Conservation (phyloP, 1,140 invertebrate genomes). For the Tribolium madens region DNA sequence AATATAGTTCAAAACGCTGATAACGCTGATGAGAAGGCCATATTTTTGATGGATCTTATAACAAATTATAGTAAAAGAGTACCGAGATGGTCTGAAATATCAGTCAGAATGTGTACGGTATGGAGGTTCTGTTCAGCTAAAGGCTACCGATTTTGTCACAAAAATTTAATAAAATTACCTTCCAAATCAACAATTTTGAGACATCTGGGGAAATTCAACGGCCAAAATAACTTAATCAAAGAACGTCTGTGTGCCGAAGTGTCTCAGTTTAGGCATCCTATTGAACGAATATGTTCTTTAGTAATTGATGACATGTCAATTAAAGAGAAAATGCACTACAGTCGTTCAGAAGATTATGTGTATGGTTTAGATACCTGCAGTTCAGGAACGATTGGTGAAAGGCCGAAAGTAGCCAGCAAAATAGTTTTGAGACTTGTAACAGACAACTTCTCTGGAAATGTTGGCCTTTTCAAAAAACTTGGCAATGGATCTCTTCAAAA, state of each 20-base stretch:
- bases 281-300: too few relatives aligned
- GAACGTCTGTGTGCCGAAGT: too few relatives aligned
- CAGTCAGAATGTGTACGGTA: background rate
- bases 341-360: too few relatives aligned
- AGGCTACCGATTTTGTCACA: background rate
- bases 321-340: too few relatives aligned
- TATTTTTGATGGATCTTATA: background rate
- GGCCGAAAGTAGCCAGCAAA: constrained; percentile 1
- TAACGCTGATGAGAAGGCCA: constrained; percentile 21
- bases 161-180: background rate
- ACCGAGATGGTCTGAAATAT: background rate
- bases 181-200: background rate
- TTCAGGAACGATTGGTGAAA: too few relatives aligned
- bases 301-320: too few relatives aligned
- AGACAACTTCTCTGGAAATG: background rate
- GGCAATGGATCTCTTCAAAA: background rate
- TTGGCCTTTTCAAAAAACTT: background rate
- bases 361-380: constrained; percentile 11
- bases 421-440: constrained; percentile 2
- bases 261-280: too few relatives aligned
- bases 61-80: background rate
- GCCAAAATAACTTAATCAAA: constrained; percentile 28
- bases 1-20: too few relatives aligned
- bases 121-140: background rate
- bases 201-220: background rate